phyloP scores from a whole-genome alignment of 2,888 invertebrate species.

The Lordiphosa andalusiaca region DNA sequence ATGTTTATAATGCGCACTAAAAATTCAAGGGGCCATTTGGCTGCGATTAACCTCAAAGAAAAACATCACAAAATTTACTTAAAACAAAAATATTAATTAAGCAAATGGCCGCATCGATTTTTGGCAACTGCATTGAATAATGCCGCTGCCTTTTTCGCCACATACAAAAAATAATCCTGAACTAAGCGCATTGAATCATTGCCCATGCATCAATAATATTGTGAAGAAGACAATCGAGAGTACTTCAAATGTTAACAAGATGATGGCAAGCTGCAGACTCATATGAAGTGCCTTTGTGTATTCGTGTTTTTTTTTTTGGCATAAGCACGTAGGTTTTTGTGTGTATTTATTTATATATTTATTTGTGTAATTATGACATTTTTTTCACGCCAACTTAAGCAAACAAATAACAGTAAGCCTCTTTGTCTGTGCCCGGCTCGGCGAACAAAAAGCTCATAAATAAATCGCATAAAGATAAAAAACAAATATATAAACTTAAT shows the following conservation, averaged over 20 bases:
- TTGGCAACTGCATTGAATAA: constrained; percentile 26
- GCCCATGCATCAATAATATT: constrained; percentile 11
- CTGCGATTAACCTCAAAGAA: not conserved
- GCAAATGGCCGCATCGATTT: constrained; percentile 14
- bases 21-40: constrained; percentile 19
- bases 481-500: constrained; percentile 23
- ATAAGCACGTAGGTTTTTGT: constrained; percentile 9
- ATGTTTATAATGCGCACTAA: constrained; percentile 44
- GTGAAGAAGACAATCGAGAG: constrained; percentile 8
- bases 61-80: constrained; percentile 15
- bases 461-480: constrained; percentile 34
- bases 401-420: constrained; percentile 58
- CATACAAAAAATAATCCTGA: constrained; percentile 7
- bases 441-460: constrained; percentile 37
- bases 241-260: no score
- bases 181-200: constrained; percentile 49
- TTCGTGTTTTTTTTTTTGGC: constrained; percentile 10
- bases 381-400: constrained; percentile 60
- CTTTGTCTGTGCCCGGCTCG: constrained; percentile 49
- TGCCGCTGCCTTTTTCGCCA: constrained; percentile 12
- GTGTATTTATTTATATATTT: constrained; percentile 46
- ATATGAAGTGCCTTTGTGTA: constrained; percentile 58
- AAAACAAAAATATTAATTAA: constrained; percentile 23
- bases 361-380: constrained; percentile 65
- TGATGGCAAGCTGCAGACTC: not conserved